Percentiles rank a stretch among this genome's conserved stretches.
These are phyloP conservation scores for Donacobius atricapilla DNA, from an alignment of 2,113 vertebrate species.

Conservation along the genomic window DNA sequence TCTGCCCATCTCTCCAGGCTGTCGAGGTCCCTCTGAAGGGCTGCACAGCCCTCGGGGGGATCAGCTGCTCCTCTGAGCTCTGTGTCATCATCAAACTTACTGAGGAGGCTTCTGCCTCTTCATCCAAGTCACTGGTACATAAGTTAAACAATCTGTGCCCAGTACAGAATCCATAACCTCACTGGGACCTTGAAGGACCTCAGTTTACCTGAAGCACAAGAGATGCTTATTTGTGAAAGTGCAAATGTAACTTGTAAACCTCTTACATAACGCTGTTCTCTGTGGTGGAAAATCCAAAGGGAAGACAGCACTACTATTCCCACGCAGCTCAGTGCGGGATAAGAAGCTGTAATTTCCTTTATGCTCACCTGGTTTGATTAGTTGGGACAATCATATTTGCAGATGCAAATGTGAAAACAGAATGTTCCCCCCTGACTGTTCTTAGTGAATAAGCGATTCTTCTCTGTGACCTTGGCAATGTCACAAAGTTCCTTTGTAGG, in stretches of 20 bases:
- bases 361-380: not conserved
- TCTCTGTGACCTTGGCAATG: not conserved
- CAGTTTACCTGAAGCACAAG: not conserved
- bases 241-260: not conserved
- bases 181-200: not conserved
- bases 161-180: not conserved
- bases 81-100: not conserved
- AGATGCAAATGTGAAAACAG: not conserved
- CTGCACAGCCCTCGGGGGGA: not conserved
- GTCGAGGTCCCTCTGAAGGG: rapidly evolving
- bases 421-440: not conserved
- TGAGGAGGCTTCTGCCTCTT: not conserved
- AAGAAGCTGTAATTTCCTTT: not conserved
- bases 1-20: not conserved
- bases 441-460: not conserved
- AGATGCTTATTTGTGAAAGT: not conserved
- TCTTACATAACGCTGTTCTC: not conserved
- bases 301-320: not conserved
- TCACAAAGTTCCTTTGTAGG: not conserved
- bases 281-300: not conserved
- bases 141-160: not conserved
- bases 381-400: not conserved
- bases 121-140: not conserved
- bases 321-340: not conserved
- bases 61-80: not conserved